These are phyloP conservation scores for Escarpia spicata DNA, from an alignment of 2,888 invertebrate species.

Conservation along the genomic window DNA sequence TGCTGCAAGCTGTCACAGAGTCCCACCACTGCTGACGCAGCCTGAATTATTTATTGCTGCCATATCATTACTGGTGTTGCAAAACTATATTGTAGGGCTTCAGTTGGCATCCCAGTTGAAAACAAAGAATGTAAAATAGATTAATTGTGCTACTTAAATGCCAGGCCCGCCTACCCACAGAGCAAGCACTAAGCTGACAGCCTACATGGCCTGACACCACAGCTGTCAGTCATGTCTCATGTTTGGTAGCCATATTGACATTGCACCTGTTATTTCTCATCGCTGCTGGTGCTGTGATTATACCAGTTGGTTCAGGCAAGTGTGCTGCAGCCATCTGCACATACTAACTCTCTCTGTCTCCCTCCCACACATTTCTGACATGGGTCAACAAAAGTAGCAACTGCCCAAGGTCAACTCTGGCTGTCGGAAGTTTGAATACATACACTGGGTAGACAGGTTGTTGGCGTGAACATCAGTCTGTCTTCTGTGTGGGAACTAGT, in stretches of 20 bases:
- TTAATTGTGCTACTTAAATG: not conserved
- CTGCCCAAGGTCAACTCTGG: not conserved
- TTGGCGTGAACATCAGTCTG: not conserved
- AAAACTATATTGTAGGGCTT: not conserved
- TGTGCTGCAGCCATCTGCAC: not conserved
- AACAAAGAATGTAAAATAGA: slow-evolving; percentile 10
- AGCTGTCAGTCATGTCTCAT: not conserved
- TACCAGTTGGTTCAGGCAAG: not conserved
- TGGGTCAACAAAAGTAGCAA: not conserved
- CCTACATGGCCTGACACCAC: not conserved
- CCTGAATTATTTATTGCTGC: slow-evolving; percentile 12
- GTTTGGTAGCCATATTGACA: slow-evolving; percentile 13
- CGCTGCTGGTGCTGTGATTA: not conserved
- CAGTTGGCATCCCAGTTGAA: not conserved
- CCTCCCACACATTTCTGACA: not conserved
- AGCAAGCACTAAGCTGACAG: not conserved
- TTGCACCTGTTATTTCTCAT: not conserved
- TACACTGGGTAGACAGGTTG: not conserved
- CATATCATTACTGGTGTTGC: not conserved
- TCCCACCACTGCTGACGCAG: not conserved
- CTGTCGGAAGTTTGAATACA: not conserved
- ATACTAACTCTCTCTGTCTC: not conserved
- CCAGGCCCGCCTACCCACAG: not conserved
- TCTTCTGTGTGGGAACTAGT: not conserved
- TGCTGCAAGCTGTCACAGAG: not conserved